Conservation (phyloP, 2,888 invertebrate genomes). For the Meghimatium bilineatum region DNA sequence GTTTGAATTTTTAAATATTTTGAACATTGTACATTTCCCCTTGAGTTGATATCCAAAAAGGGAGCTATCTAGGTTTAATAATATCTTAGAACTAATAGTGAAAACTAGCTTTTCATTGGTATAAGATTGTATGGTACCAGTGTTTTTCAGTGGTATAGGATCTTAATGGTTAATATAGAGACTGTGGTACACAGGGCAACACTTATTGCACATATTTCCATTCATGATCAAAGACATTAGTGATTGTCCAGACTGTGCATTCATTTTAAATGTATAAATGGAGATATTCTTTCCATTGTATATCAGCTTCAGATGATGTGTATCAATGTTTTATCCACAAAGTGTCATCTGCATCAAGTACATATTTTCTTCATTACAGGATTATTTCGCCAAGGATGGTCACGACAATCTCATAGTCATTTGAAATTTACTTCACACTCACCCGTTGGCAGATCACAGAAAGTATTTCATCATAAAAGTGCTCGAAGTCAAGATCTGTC, state of each 20-base stretch:
- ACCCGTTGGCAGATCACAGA: constrained; percentile 14
- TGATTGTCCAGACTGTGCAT: background rate
- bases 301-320: background rate
- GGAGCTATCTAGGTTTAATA: too few species aligned
- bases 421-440: constrained; percentile 10
- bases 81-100: too few species aligned
- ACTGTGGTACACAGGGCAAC: too few species aligned
- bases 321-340: background rate
- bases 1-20: too few species aligned
- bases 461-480: background rate
- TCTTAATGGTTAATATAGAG: too few species aligned
- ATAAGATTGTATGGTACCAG: background rate
- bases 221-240: too few species aligned
- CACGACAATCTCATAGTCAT: background rate
- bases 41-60: too few species aligned
- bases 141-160: background rate
- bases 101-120: too few species aligned
- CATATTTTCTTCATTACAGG: constrained; percentile 35
- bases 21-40: too few species aligned
- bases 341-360: constrained; percentile 1
- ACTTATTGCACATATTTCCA: too few species aligned
- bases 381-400: constrained; percentile 7
- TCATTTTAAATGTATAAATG: background rate
- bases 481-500: background rate
- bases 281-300: background rate